Base-by-base conservation (phyloP, 2,113 vertebrate genomes). In the Pongo pygmaeus region DNA sequence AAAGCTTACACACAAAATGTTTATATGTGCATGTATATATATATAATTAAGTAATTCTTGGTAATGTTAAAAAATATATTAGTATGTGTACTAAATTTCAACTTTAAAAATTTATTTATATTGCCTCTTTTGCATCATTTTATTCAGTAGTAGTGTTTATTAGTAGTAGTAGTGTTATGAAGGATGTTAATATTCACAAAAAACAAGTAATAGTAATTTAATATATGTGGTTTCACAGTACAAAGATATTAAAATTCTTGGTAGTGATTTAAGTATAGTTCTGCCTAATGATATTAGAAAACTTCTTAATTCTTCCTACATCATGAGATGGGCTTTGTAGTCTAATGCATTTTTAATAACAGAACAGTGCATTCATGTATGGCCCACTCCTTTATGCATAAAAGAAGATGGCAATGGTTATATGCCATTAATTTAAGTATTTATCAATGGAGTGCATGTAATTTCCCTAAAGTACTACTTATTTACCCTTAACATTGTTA, bases 331-430 rank as follows among this genome's bases (percentile, higher is more conserved):
- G 55, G 95, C 57, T 98, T 98, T 98, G 91, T 95, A 98, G 83
- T 98, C 92, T 98, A 97, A 97, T 98, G 84, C 89, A 87, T 98
- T 98, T 98, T 98, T 99, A 98, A 98, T 99, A 98, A 98, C 90
- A 94, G 23, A 97, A 92, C 74, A 95, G 35, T 94, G 55, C 88
- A 94, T 96, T 57, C 38, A 89, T 97, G 70, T 97, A 83, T 92
- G 57, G 40, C 57, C 84, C 97, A 85, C 74, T 97, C 75, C 78
- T 96, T 97, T 97, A 95, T 0, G n/a, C 91, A 89, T 96, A 93
- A 93, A 94, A 93, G 72, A 84, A 98, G 92, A 98, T 92, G 92
- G 38, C 32, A 96, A 92, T 97, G 16, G 27, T 97, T 91, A 93
- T 80, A 87, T 97, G 86, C 50, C 67, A 96, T 98, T 98, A 97